phyloP scores from a whole-genome alignment of 2,888 invertebrate genomes.

The Steromphala cineraria region DNA sequence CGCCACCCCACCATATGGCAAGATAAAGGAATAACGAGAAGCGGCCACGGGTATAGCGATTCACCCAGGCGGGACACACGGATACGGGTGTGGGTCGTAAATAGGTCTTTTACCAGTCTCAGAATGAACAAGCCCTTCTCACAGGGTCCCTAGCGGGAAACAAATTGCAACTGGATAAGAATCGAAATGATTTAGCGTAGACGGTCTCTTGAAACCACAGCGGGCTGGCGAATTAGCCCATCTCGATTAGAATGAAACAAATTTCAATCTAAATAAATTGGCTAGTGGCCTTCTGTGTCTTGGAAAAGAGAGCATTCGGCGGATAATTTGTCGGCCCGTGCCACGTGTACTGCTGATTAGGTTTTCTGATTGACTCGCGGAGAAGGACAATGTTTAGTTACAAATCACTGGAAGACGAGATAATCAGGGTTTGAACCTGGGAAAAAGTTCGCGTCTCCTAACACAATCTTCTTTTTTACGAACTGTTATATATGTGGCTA shows the following conservation, averaged over 20 bases:
- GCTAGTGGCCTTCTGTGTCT: background rate
- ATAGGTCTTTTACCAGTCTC: background rate
- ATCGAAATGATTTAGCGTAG: slow-evolving; percentile 2
- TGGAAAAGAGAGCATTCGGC: background rate
- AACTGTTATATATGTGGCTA: no score
- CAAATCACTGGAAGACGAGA: no score
- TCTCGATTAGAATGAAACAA: slow-evolving; percentile 19
- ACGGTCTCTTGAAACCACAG: background rate
- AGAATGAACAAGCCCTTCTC: background rate
- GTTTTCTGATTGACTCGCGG: background rate
- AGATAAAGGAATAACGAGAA: background rate
- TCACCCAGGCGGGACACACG: background rate
- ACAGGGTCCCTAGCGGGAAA: slow-evolving; percentile 7
- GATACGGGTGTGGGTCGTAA: background rate
- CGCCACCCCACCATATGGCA: background rate
- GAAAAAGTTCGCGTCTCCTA: no score
- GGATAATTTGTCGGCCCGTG: background rate
- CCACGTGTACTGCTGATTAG: background rate
- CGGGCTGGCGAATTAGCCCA: slow-evolving; percentile 12
- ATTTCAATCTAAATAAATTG: slow-evolving; percentile 21
- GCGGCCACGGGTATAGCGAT: background rate
- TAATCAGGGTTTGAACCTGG: no score
- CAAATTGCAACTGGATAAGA: slow-evolving; percentile 15
- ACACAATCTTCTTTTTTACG: no score
- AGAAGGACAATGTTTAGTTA: no score